Evolutionary conservation across 2,113 vertebrate species (phyloP).

Genomic region (Seriola quinqueradiata): DNA sequence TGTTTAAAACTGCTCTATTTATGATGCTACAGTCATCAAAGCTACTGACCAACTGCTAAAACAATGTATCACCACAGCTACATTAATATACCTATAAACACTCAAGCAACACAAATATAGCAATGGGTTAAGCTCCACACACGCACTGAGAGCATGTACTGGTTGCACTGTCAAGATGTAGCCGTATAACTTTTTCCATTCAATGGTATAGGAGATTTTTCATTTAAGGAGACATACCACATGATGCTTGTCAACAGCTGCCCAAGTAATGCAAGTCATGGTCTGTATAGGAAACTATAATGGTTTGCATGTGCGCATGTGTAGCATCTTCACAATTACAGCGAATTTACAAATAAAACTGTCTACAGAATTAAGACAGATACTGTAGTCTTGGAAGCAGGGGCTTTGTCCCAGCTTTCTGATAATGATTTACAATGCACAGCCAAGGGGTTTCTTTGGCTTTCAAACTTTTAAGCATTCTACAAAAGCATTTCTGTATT

Average conservation of each 20-base stretch:
- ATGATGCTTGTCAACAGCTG: conserved; percentile 27
- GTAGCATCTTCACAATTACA: background rate
- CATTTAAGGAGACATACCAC: conserved; percentile 15
- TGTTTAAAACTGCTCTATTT: background rate
- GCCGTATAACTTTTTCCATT: conserved; percentile 14
- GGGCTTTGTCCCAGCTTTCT: conserved; percentile 13
- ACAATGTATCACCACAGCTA: conserved; percentile 1
- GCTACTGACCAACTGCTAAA: conserved; percentile 17
- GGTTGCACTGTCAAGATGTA: conserved; percentile 22
- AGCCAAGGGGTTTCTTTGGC: conserved; percentile 1
- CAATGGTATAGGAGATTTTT: background rate
- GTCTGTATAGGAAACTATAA: conserved; percentile 26
- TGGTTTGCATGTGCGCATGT: conserved; percentile 29
- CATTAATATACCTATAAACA: background rate
- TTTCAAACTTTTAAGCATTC: conserved; percentile 21
- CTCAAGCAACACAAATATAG: conserved; percentile 37
- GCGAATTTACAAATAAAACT: conserved; percentile 6
- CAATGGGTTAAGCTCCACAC: conserved; percentile 15
- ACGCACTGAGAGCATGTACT: conserved; percentile 12
- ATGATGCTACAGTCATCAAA: conserved; percentile 1
- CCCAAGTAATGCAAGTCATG: conserved; percentile 9
- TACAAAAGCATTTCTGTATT: background rate
- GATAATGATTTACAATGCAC: conserved; percentile 15
- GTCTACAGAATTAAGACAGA: conserved; percentile 15
- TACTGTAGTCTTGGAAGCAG: background rate